phyloP scores from a whole-genome alignment of 2,113 vertebrate genomes.

The Catharus bicknelli region DNA sequence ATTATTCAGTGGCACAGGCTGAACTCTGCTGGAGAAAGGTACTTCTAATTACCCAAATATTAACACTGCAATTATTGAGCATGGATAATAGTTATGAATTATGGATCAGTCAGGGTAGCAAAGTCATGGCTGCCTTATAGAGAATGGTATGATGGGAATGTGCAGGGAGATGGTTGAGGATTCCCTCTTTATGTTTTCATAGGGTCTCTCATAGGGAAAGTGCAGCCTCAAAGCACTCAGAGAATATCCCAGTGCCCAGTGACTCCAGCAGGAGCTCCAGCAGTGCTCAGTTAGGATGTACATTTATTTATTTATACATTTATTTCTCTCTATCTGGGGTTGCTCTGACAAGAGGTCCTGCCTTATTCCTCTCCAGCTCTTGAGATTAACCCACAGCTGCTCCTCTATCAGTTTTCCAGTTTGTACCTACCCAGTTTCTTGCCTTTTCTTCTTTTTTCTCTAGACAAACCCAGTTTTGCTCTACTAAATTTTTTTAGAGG shows the following conservation, averaged over 20 bases:
- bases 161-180: not conserved
- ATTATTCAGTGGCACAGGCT: not conserved
- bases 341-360: not conserved
- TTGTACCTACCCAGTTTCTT: not conserved
- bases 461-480: not conserved
- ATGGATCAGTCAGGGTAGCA: slow-evolving; percentile 32
- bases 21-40: not conserved
- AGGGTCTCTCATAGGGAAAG: not conserved
- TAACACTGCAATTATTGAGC: slow-evolving; percentile 40
- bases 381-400: not conserved
- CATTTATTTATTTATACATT: accelerated
- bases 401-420: not conserved
- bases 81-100: slow-evolving; percentile 37
- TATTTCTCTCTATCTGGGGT: not conserved
- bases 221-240: not conserved
- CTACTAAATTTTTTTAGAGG: not conserved
- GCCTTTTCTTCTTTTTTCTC: not conserved
- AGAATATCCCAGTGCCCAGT: not conserved
- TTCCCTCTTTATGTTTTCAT: not conserved
- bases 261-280: not conserved
- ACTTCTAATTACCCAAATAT: slow-evolving; percentile 39
- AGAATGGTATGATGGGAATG: not conserved
- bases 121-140: not conserved
- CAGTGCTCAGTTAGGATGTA: accelerated
- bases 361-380: not conserved